Evolutionary conservation across 2,113 vertebrate genomes (phyloP).

Genomic region (Polyodon spathula): DNA sequence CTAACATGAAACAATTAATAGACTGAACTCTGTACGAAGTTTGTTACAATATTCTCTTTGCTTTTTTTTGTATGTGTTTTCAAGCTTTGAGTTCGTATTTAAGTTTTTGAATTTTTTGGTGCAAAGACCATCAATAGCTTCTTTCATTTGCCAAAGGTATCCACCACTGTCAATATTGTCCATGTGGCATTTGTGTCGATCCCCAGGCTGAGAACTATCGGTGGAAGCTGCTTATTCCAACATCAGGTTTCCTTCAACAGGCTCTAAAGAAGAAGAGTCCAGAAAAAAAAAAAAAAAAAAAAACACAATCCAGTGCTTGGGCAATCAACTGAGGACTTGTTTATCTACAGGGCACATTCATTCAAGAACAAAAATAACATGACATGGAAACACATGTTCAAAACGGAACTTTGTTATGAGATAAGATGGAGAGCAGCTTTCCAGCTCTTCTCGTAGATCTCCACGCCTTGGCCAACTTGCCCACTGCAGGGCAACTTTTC

Average conservation of each 20-base stretch:
- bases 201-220: slow-evolving; percentile 72
- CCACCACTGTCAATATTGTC: slow-evolving; percentile 53
- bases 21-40: slow-evolving; percentile 99
- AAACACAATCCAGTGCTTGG: slow-evolving; percentile 79
- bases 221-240: slow-evolving; percentile 76
- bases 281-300: slow-evolving; percentile 62
- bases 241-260: slow-evolving; percentile 77
- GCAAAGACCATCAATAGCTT: slow-evolving; percentile 78
- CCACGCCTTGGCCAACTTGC: slow-evolving; percentile 67
- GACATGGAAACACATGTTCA: slow-evolving; percentile 78
- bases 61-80: slow-evolving; percentile 57
- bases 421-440: slow-evolving; percentile 60
- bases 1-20: slow-evolving; percentile 99
- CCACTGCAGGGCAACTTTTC: slow-evolving; percentile 64
- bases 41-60: slow-evolving; percentile 98
- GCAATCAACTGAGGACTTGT: slow-evolving; percentile 83
- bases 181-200: slow-evolving; percentile 53
- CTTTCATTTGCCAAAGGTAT: slow-evolving; percentile 54
- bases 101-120: slow-evolving; percentile 72
- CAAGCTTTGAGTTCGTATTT: slow-evolving; percentile 72
- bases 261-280: slow-evolving; percentile 88
- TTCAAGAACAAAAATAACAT: slow-evolving; percentile 76
- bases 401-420: slow-evolving; percentile 68
- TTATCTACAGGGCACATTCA: slow-evolving; percentile 87
- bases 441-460: slow-evolving; percentile 66